A percentile compares a stretch with the other conserved stretches of the same genome.
phyloP scores from a whole-genome alignment of 2,113 vertebrate species.

The Shinisaurus crocodilurus region DNA sequence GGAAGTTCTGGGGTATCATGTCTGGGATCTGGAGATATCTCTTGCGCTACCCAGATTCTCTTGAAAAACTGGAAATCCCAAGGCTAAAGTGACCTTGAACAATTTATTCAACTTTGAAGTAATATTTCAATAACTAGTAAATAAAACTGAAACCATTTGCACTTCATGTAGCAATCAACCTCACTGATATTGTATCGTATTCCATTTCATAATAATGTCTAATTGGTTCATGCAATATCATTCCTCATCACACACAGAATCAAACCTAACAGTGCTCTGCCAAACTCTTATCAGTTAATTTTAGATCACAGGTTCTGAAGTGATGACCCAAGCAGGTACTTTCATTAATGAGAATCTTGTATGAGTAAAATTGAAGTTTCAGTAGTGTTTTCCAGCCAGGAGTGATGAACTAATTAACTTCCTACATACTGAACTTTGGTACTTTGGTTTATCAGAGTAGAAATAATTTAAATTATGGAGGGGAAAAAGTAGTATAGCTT shows the following conservation, averaged over 20 bases:
- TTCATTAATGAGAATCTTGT: slow-evolving; percentile 54
- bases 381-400: slow-evolving; percentile 36
- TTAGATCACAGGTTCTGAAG: slow-evolving; percentile 28
- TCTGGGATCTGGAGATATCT: neutral
- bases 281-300: slow-evolving; percentile 38
- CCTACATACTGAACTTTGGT: slow-evolving; percentile 31
- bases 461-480: slow-evolving; percentile 31
- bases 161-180: slow-evolving; percentile 15
- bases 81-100: neutral
- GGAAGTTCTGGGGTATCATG: neutral
- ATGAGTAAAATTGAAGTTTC: slow-evolving; percentile 24
- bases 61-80: neutral
- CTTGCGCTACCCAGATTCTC: neutral
- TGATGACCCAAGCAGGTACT: slow-evolving; percentile 47
- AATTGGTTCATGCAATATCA: slow-evolving; percentile 51
- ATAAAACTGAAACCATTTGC: neutral
- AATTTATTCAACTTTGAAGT: slow-evolving; percentile 10
- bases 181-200: slow-evolving; percentile 13
- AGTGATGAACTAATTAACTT: slow-evolving; percentile 48
- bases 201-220: slow-evolving; percentile 10
- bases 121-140: slow-evolving; percentile 26
- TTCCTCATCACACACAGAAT: slow-evolving; percentile 40
- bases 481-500: neutral
- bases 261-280: slow-evolving; percentile 22
- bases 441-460: slow-evolving; percentile 43